Conservation (phyloP, 2,797 vertebrate species). For the Emys orbicularis region DNA sequence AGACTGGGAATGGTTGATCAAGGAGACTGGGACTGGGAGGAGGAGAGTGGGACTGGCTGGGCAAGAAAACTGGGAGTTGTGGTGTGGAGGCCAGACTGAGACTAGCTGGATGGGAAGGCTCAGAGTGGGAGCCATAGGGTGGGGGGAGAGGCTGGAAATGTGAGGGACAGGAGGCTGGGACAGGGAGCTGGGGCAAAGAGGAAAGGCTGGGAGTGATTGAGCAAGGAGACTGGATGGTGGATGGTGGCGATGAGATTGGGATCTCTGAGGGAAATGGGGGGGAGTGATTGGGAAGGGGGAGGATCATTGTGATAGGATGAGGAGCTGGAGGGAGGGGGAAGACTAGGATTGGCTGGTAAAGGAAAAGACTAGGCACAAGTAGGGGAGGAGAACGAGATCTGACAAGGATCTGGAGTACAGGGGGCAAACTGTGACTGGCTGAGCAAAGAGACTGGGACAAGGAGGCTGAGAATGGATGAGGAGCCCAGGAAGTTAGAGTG, state of each 20-base stretch:
- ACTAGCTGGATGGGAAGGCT: background rate
- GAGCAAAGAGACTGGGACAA: background rate
- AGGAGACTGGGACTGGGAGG: background rate
- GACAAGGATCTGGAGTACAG: background rate
- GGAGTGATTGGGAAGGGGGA: background rate
- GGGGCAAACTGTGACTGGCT: background rate
- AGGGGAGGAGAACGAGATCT: background rate
- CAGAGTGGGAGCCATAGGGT: background rate
- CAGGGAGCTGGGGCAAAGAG: background rate
- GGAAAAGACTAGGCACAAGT: slow-evolving; percentile 47
- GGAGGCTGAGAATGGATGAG: no score
- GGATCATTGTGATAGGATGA: background rate
- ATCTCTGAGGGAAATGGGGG: background rate
- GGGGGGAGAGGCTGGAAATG: background rate
- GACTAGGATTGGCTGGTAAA: slow-evolving; percentile 45
- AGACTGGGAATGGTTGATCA: background rate
- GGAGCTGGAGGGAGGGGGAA: background rate
- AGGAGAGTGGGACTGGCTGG: background rate
- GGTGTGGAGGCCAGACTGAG: background rate
- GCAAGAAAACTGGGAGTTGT: background rate
- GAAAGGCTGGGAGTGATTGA: background rate
- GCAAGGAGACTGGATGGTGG: background rate
- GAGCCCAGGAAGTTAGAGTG: no score
- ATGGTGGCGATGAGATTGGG: slow-evolving; percentile 33
- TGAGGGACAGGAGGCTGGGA: background rate